Conservation (phyloP, 2,797 vertebrate genomes). For the Periophthalmus magnuspinnatus region DNA sequence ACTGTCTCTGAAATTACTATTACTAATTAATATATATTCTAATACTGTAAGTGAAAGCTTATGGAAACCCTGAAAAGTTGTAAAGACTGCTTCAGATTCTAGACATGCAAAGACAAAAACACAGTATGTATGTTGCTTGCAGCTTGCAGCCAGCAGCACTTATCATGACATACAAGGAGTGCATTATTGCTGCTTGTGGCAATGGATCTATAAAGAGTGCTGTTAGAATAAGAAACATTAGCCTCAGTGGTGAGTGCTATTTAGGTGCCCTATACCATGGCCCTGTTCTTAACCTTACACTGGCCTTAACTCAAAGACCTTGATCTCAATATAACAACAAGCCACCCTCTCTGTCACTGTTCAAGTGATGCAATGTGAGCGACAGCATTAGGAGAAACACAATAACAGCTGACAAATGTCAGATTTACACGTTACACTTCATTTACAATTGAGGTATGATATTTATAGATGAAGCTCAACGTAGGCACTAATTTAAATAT, state of each 20-base stretch:
- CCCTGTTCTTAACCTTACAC: background rate
- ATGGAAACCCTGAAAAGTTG: too few relatives aligned
- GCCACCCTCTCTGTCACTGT: background rate
- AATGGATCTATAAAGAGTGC: slow-evolving; percentile 66
- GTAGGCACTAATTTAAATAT: background rate
- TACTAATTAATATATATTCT: too few relatives aligned
- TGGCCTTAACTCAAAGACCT: background rate
- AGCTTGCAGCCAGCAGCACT: slow-evolving; percentile 6
- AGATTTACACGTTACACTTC: background rate
- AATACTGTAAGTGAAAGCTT: background rate
- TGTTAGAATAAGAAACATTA: slow-evolving; percentile 54
- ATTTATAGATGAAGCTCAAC: too few relatives aligned
- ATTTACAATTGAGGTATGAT: background rate
- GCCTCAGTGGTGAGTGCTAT: background rate
- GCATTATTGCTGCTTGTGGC: slow-evolving; percentile 63
- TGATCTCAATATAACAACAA: background rate
- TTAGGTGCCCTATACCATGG: background rate
- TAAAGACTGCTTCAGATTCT: too few relatives aligned
- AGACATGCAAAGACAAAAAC: too few relatives aligned
- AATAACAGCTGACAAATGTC: background rate
- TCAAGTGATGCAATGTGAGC: background rate
- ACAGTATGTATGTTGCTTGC: too few relatives aligned
- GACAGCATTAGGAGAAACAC: background rate
- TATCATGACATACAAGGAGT: slow-evolving; percentile 62
- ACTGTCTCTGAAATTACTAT: too few relatives aligned